These are phyloP conservation scores for Arion vulgaris DNA, from an alignment of 1,140 invertebrate species.

Conservation along the genomic window DNA sequence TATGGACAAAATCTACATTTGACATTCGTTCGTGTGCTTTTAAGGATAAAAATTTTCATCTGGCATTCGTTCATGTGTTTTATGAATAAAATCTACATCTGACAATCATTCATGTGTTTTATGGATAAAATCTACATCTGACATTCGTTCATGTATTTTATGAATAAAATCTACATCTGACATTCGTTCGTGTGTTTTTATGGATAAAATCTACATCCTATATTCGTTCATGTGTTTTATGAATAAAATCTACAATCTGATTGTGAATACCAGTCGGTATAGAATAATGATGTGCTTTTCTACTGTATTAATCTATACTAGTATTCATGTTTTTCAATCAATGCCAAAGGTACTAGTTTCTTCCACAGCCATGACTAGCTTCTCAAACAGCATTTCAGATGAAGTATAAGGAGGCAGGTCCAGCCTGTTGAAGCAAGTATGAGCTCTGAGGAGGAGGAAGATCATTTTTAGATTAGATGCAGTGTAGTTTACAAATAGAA, in stretches of 20 bases:
- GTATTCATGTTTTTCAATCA: slow-evolving; percentile 77
- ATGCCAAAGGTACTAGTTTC: slow-evolving; percentile 98
- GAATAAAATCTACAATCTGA: too few relatives aligned
- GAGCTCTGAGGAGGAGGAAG: slow-evolving; percentile 78
- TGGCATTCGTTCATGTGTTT: too few relatives aligned
- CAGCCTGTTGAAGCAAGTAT: slow-evolving; percentile 97
- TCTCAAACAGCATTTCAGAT: slow-evolving; percentile 93
- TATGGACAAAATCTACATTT: background rate
- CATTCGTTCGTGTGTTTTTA: background rate
- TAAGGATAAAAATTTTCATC: too few relatives aligned
- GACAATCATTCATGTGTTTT: too few relatives aligned
- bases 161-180: background rate
- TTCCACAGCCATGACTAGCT: slow-evolving; percentile 93
- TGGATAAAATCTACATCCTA: too few relatives aligned
- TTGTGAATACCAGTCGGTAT: background rate
- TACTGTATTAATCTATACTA: background rate
- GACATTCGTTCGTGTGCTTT: background rate
- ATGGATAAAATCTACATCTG: background rate
- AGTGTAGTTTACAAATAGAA: too few relatives aligned
- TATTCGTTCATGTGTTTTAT: too few relatives aligned
- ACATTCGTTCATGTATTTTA: background rate
- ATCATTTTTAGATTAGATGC: background rate
- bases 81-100: too few relatives aligned
- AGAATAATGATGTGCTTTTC: too few relatives aligned
- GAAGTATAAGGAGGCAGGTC: slow-evolving; percentile 96